phyloP scores from a whole-genome alignment of 1,140 invertebrate genomes.

The Rhagoletis pomonella region DNA sequence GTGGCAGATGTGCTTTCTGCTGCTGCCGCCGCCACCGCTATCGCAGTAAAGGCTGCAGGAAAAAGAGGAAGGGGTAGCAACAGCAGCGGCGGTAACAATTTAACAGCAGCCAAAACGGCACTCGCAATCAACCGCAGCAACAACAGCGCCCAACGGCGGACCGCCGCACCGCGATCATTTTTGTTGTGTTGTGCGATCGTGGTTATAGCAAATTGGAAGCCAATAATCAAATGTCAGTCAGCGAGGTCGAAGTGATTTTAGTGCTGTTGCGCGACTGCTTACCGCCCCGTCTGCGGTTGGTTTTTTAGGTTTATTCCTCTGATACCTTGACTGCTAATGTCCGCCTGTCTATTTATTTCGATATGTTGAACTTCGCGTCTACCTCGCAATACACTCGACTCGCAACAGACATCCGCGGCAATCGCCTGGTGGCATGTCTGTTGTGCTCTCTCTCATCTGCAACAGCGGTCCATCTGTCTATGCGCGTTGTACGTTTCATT shows the following conservation, averaged over 20 bases:
- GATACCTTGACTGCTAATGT: slow-evolving; percentile 13
- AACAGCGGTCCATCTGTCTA: slow-evolving; percentile 23
- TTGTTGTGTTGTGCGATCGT: slow-evolving; percentile 22
- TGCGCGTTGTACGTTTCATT: not conserved
- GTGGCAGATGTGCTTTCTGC: not conserved
- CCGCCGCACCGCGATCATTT: not conserved
- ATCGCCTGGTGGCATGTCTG: not conserved
- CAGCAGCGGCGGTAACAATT: not conserved
- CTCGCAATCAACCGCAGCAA: slow-evolving; percentile 7
- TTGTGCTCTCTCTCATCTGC: not conserved
- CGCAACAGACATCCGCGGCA: not conserved
- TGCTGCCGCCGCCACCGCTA: not conserved
- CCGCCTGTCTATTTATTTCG: slow-evolving; percentile 47
- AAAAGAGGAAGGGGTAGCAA: not conserved
- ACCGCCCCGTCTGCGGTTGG: not conserved
- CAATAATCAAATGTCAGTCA: slow-evolving; percentile 74
- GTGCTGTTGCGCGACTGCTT: not conserved
- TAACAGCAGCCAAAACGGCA: slow-evolving; percentile 39
- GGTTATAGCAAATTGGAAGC: slow-evolving; percentile 71
- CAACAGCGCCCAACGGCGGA: not conserved
- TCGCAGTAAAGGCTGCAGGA: not conserved
- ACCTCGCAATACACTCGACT: not conserved
- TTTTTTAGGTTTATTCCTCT: not conserved
- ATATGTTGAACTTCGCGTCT: slow-evolving; percentile 23
- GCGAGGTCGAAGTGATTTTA: slow-evolving; percentile 48